Percentiles rank a stretch among this genome's conserved stretches.
Conservation (phyloP, 2,797 vertebrate genomes). For the Cryptoblepharus egeriae region DNA sequence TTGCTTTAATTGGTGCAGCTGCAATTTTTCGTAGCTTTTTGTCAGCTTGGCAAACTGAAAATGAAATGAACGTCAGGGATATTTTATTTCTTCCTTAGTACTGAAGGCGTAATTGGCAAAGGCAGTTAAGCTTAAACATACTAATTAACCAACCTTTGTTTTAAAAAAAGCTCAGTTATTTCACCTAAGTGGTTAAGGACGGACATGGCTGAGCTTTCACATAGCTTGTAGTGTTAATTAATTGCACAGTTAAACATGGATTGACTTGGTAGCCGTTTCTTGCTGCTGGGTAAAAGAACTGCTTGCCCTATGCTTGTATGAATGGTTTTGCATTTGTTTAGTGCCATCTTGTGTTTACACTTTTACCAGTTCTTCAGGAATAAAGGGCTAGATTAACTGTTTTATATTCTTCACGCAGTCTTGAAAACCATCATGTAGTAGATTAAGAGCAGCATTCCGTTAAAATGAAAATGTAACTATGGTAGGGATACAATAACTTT, state of each 20-base stretch:
- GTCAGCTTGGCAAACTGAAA: conserved; percentile 79
- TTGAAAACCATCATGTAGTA: too few species aligned
- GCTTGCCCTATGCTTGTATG: not conserved
- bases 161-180: conserved; percentile 48
- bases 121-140: conserved; percentile 44
- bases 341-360: conserved; percentile 76
- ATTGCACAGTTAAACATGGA: conserved; percentile 32
- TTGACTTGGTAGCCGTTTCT: conserved; percentile 46
- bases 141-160: conserved; percentile 38
- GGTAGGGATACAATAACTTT: too few species aligned
- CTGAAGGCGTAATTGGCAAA: conserved; percentile 44
- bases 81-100: conserved; percentile 23
- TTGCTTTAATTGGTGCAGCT: conserved; percentile 70
- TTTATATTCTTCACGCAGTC: not conserved
- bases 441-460: too few species aligned
- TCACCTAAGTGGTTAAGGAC: conserved; percentile 53
- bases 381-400: conserved; percentile 21
- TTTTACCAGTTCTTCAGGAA: conserved; percentile 58
- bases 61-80: conserved; percentile 37
- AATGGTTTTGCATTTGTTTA: conserved; percentile 72
- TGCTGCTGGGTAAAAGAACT: conserved; percentile 38
- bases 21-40: conserved; percentile 78
- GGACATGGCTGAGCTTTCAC: conserved; percentile 41
- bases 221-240: conserved; percentile 51
- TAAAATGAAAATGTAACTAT: too few species aligned